Evolutionary conservation across 35 echinoderm and acorn worm genomes (phyloP).

Genomic region (Holothuria glaberrima): DNA sequence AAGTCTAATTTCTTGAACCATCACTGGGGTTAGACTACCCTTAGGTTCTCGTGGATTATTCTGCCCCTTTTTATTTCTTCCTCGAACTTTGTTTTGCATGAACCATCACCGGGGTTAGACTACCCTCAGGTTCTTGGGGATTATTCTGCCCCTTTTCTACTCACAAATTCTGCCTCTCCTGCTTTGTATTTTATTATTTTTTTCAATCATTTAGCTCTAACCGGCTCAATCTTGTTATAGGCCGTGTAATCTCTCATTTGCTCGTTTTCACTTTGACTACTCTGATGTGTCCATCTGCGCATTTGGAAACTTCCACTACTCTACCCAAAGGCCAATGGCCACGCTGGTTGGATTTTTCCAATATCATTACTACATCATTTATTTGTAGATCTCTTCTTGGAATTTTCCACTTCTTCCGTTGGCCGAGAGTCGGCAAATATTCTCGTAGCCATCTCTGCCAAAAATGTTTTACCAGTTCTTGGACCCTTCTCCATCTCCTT

Average conservation of each 20-base stretch:
- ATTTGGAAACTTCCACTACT: slow-evolving; percentile 18
- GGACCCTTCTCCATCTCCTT: slow-evolving; percentile 44
- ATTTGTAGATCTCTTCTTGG: background rate
- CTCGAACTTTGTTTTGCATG: background rate
- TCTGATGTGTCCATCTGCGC: slow-evolving; percentile 30
- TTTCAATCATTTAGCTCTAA: background rate
- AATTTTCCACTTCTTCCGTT: slow-evolving; percentile 12
- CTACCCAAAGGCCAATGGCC: slow-evolving; percentile 12
- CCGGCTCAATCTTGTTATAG: slow-evolving; percentile 2
- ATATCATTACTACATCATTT: slow-evolving; percentile 5
- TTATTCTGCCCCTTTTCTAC: slow-evolving; percentile 6
- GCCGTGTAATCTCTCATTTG: slow-evolving; percentile 16
- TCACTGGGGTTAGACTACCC: slow-evolving; percentile 40
- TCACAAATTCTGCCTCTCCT: background rate
- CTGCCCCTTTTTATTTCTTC: background rate
- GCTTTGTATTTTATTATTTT: too few species aligned
- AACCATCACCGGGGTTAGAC: slow-evolving; percentile 26
- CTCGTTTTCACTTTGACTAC: slow-evolving; percentile 35
- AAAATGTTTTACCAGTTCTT: slow-evolving; percentile 48
- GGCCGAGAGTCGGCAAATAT: slow-evolving; percentile 1
- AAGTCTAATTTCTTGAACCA: background rate
- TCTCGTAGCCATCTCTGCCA: slow-evolving; percentile 36
- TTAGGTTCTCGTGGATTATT: slow-evolving; percentile 19
- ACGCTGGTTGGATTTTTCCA: background rate
- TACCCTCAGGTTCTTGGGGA: slow-evolving; percentile 35